Base-by-base conservation (phyloP, 2,797 vertebrate genomes). In the Semotilus atromaculatus region DNA sequence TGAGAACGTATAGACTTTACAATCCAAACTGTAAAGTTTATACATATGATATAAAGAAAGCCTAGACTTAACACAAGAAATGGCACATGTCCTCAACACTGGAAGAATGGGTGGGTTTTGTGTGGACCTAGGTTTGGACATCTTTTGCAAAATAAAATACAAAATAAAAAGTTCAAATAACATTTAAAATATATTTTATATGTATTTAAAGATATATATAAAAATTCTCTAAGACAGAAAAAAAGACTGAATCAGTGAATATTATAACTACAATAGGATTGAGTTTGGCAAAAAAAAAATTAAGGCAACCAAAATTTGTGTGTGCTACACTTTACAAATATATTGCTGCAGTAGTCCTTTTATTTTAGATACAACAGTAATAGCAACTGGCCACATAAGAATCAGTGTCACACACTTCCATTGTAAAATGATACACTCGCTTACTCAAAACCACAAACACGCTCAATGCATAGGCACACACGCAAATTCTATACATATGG, bases 151-250 rank as follows among this genome's bases (percentile, higher is more conserved):
- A 80, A 40, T 73, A 78, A 93, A 94, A 84, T 94, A 94, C 91
- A 91, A 94, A 94, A 94, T 88, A 95, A 94, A 94, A 94, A 82
- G 91, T 93, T 92, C 85, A 90, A 95, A 95, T 94, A 90, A 95
- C 94, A 95, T 94, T 93, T 94, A 95, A 95, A 96, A 96, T 95
- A 96, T 94, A 95, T 94, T 94, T 94, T 94, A 95, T 94, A 94
- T 95, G 91, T 95, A 94, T 96, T 95, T 95, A 95, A 95, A 95
- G 90, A 93, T 92, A 91, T 95, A 94, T 95, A 90, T 96, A 96
- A 94, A 95, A 91, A 92, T 93, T 92, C 89, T 92, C 87, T 86
- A 90, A 90, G 89, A 90, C 18, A 43, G 26, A 67, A 75, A 19
- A 53, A 68, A 38, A 80, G 29, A 29, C 40, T 43, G 75, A 66